Conservation (phyloP, 2,888 invertebrate genomes). For the Tortricodes alternella region DNA sequence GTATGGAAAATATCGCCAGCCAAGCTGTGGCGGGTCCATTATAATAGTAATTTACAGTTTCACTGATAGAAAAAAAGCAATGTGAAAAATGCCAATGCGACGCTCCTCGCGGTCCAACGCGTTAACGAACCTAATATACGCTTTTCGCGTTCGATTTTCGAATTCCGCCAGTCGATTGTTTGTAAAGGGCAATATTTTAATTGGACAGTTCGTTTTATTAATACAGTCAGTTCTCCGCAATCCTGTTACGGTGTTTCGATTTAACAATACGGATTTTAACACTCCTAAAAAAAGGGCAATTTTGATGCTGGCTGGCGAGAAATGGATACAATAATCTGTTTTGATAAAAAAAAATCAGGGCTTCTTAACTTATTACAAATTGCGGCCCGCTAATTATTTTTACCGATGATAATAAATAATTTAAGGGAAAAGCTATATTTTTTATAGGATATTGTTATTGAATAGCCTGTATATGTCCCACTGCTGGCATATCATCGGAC, state of each 20-base stretch:
- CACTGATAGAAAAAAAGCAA: slow-evolving; percentile 12
- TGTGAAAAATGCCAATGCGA: slow-evolving; percentile 13
- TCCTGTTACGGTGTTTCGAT: slow-evolving; percentile 35
- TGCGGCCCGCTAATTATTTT: no score
- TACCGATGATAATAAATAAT: no score
- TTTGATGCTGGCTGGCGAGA: slow-evolving; percentile 11
- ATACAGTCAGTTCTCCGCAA: slow-evolving; percentile 43
- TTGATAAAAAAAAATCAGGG: no score
- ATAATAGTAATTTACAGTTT: neutral
- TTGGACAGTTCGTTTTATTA: slow-evolving; percentile 47
- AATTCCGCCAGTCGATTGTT: slow-evolving; percentile 45
- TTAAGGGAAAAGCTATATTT: no score
- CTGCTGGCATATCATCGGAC: no score
- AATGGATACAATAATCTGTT: neutral
- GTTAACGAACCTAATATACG: slow-evolving; percentile 53
- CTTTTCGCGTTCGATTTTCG: slow-evolving; percentile 36
- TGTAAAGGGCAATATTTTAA: slow-evolving; percentile 57
- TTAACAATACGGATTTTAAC: slow-evolving; percentile 24
- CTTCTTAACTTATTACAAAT: no score
- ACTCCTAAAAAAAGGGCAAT: slow-evolving; percentile 20
- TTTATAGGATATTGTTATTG: no score
- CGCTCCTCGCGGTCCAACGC: slow-evolving; percentile 27
- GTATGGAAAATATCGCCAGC: no score
- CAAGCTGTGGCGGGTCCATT: no score
- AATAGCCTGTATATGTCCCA: no score